Evolutionary conservation across 2,797 vertebrate species (phyloP).

Genomic region (Serranus cabrilla): DNA sequence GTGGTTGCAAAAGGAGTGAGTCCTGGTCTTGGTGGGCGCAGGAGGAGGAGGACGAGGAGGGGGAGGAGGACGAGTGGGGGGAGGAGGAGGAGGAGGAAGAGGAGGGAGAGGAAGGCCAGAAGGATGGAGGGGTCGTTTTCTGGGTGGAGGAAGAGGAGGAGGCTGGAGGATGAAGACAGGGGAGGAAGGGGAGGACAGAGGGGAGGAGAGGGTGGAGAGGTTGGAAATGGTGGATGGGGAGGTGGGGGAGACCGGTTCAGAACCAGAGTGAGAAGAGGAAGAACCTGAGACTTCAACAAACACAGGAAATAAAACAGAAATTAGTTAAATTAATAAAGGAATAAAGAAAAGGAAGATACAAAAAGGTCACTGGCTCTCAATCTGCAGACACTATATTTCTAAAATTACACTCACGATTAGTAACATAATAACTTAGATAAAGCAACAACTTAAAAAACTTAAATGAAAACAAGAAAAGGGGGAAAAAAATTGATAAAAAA

Average conservation of each 20-base stretch:
- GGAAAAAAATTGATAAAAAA: too few relatives aligned
- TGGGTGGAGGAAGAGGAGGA: conserved; percentile 78
- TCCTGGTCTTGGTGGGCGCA: conserved; percentile 86
- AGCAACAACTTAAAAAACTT: conserved; percentile 15
- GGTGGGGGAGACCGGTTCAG: conserved; percentile 89
- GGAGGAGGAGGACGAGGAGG: conserved; percentile 84
- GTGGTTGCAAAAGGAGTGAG: conserved; percentile 89
- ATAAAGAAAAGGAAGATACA: conserved; percentile 23
- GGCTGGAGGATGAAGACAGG: conserved; percentile 86
- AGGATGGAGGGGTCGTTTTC: conserved; percentile 72
- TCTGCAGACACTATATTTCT: not conserved
- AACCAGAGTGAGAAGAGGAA: conserved; percentile 92
- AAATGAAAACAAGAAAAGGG: not conserved
- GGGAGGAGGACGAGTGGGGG: conserved; percentile 69
- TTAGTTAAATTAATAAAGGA: conserved; percentile 57
- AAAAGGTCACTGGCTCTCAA: not conserved
- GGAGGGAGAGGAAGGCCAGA: conserved; percentile 76
- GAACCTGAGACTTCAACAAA: conserved; percentile 92
- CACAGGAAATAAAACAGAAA: conserved; percentile 77
- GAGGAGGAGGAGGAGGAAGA: conserved; percentile 72
- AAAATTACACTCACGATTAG: too few relatives aligned
- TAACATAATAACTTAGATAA: not conserved
- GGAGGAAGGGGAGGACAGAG: conserved; percentile 73
- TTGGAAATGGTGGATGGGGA: conserved; percentile 89
- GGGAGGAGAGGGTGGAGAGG: conserved; percentile 89